These are phyloP conservation scores for Gallinago stenura DNA, from an alignment of 2,797 vertebrate genomes.

Conservation along the genomic window DNA sequence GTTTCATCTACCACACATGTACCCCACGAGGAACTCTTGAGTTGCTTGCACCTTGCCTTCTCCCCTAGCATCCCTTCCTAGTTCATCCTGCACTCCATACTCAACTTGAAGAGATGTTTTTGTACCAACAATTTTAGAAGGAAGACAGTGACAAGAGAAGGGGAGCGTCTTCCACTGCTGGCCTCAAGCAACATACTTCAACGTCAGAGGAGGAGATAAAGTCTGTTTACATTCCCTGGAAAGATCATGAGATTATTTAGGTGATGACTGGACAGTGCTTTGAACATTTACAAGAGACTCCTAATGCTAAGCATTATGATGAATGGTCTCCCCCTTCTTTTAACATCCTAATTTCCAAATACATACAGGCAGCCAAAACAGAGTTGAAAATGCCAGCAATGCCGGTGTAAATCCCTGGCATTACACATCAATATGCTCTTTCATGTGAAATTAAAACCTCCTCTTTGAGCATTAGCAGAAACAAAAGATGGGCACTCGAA, in stretches of 20 bases:
- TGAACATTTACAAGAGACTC: background rate
- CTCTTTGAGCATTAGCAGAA: background rate
- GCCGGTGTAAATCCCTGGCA: slow-evolving; percentile 49
- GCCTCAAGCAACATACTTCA: background rate
- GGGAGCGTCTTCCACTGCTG: background rate
- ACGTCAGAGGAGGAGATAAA: background rate
- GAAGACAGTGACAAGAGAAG: background rate
- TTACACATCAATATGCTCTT: slow-evolving; percentile 31
- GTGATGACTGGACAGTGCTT: background rate
- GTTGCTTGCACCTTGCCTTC: background rate
- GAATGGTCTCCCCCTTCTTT: background rate
- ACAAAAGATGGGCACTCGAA: background rate
- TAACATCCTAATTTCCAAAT: slow-evolving; percentile 9
- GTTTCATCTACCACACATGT: background rate
- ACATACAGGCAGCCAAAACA: slow-evolving; percentile 3
- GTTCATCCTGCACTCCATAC: background rate
- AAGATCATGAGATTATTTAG: background rate
- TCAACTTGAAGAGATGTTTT: background rate
- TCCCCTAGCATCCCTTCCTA: background rate
- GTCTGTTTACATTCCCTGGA: background rate
- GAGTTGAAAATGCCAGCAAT: slow-evolving; percentile 37
- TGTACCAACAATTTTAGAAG: background rate
- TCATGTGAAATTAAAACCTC: slow-evolving; percentile 55
- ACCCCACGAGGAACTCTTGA: background rate
- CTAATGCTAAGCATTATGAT: background rate